phyloP scores from a whole-genome alignment of 2,888 invertebrate species.

The Leptinotarsa juncta region DNA sequence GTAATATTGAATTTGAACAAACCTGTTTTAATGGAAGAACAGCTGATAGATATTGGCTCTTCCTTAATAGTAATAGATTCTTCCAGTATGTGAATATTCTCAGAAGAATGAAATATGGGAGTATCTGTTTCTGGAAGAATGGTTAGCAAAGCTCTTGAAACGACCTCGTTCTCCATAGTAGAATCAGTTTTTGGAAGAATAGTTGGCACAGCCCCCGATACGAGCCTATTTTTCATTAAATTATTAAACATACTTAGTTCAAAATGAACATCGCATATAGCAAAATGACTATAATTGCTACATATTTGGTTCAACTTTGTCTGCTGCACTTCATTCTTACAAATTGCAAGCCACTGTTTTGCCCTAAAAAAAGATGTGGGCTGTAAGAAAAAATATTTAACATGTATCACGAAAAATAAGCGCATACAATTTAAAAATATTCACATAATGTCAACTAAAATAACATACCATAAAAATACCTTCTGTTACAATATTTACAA shows the following conservation, averaged over 20 bases:
- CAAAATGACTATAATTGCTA: background rate
- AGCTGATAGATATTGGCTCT: background rate
- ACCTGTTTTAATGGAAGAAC: conserved; percentile 4
- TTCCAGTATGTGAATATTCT: background rate
- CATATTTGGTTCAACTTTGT: background rate
- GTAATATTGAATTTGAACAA: background rate
- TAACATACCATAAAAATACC: too few relatives aligned
- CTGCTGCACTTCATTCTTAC: background rate
- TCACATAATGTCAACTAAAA: background rate
- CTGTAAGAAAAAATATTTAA: background rate
- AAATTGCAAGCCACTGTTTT: conserved; percentile 2
- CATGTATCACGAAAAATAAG: background rate
- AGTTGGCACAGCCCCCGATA: background rate
- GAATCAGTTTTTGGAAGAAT: background rate
- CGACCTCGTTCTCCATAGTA: background rate
- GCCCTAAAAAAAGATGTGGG: background rate
- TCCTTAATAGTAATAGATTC: background rate
- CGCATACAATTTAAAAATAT: background rate
- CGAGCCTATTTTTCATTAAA: background rate
- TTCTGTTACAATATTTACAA: too few relatives aligned
- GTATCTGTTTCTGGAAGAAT: background rate
- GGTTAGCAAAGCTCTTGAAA: background rate
- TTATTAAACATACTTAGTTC: background rate
- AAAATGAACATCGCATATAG: conserved; percentile 9
- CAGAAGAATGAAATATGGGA: background rate